Evolutionary conservation across 64 coral and sea anemone genomes (phyloP).

Genomic region (Montipora sp.): DNA sequence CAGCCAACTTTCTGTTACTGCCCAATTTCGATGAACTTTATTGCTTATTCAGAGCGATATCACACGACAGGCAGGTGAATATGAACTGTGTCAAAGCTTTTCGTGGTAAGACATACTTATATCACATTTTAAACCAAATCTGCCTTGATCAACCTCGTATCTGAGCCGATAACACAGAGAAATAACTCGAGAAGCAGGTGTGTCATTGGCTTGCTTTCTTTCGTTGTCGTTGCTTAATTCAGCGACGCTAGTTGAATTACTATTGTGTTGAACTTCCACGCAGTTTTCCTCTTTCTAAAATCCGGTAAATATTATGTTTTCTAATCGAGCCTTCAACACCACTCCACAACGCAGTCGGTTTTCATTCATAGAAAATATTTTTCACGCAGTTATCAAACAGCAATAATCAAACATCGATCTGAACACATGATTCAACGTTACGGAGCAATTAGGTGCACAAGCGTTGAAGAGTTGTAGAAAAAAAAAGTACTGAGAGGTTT

Average conservation of each 20-base stretch:
- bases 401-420: neutral
- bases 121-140: neutral
- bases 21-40: neutral
- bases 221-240: neutral
- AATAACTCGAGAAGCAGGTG: neutral
- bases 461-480: too few relatives aligned
- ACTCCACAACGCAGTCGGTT: neutral
- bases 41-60: slow-evolving; percentile 7
- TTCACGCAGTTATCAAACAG: too few relatives aligned
- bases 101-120: neutral
- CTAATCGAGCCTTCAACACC: neutral
- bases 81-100: neutral
- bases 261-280: neutral
- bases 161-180: neutral
- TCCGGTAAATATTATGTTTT: neutral
- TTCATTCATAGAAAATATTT: neutral
- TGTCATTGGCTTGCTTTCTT: neutral
- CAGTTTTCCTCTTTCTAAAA: neutral
- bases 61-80: neutral
- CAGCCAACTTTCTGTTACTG: slow-evolving; percentile 19
- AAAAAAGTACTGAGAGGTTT: too few relatives aligned
- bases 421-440: too few relatives aligned
- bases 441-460: too few relatives aligned
- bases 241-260: neutral
- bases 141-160: neutral